phyloP scores from a whole-genome alignment of 2,113 vertebrate species.

The Lycocorax pyrrhopterus region DNA sequence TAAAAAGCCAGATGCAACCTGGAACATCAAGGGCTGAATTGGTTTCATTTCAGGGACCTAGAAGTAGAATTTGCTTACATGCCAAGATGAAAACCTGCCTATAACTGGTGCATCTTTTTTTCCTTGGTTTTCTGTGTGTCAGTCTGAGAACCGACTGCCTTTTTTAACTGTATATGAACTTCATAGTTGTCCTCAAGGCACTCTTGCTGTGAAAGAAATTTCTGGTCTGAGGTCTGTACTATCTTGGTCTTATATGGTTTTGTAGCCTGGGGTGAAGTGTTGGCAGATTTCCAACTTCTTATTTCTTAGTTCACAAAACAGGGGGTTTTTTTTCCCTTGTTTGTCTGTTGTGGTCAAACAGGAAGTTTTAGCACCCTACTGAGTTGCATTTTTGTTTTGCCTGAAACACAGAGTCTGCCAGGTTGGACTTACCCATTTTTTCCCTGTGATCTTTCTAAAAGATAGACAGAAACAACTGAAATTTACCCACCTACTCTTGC shows the following conservation, averaged over 20 bases:
- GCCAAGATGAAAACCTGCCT: not conserved
- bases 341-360: not conserved
- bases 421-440: not conserved
- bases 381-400: not conserved
- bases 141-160: not conserved
- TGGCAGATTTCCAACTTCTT: not conserved
- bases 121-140: not conserved
- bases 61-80: not conserved
- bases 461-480: not conserved
- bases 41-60: not conserved
- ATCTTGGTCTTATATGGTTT: accelerated
- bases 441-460: not conserved
- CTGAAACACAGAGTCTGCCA: not conserved
- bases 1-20: not conserved
- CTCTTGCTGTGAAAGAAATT: not conserved
- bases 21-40: not conserved
- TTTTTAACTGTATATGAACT: not conserved
- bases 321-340: not conserved
- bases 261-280: not conserved
- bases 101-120: not conserved
- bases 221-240: not conserved
- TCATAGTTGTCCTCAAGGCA: not conserved
- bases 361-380: not conserved
- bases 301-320: not conserved
- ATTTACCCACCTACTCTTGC: not conserved